Percentiles rank a stretch among this genome's conserved stretches.
Evolutionary conservation across 2,113 vertebrate species (phyloP).

Genomic region (Sinocyclocheilus anshuiensis): DNA sequence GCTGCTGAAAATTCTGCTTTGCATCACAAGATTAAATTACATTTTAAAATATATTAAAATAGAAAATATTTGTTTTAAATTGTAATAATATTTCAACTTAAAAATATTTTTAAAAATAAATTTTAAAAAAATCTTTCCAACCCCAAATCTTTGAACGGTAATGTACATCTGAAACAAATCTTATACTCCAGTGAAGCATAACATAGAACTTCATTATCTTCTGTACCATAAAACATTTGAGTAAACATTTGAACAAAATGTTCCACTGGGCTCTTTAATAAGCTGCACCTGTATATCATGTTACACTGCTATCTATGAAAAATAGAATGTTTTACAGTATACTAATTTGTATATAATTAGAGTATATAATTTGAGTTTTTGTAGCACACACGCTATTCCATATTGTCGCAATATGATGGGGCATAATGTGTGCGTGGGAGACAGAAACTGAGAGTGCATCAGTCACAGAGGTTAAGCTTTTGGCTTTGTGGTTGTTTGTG

Average conservation of each 20-base stretch:
- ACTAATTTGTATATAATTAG: neutral
- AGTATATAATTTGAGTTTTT: neutral
- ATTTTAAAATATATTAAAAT: neutral
- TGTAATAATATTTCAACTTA: neutral
- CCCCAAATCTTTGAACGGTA: neutral
- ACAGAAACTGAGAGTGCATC: neutral
- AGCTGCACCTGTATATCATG: conserved; percentile 11
- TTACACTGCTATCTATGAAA: neutral
- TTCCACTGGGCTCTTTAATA: conserved; percentile 2
- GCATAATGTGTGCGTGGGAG: conserved; percentile 1
- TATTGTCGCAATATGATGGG: conserved; percentile 4
- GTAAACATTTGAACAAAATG: neutral
- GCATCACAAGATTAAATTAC: neutral
- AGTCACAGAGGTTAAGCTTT: conserved; percentile 29
- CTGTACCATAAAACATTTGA: neutral
- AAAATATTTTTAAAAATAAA: too few relatives aligned
- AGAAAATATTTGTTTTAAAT: neutral
- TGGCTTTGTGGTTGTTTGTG: conserved; percentile 39
- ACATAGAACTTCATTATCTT: neutral
- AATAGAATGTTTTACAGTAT: neutral
- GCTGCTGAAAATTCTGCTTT: neutral
- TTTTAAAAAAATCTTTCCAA: neutral
- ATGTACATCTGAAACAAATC: too few relatives aligned
- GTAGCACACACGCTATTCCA: neutral
- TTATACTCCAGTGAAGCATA: neutral